A percentile compares a stretch with the other conserved stretches of the same genome.
phyloP scores from a whole-genome alignment of 2,797 vertebrate genomes.

The Sebastes iracundus region DNA sequence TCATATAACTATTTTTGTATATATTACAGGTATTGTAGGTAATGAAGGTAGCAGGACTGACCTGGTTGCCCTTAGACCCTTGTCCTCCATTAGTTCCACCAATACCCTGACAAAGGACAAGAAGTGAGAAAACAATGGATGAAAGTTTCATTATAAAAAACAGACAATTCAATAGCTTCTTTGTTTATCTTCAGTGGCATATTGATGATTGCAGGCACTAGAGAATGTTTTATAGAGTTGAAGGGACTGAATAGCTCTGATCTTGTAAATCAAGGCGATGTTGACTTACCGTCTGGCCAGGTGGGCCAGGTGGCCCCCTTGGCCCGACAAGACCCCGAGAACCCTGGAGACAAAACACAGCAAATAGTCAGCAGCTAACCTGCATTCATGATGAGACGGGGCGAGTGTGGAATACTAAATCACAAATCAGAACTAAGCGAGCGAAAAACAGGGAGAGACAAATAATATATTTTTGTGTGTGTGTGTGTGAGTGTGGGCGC shows the following conservation, averaged over 20 bases:
- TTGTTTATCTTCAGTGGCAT: slow-evolving; percentile 26
- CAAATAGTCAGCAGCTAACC: slow-evolving; percentile 55
- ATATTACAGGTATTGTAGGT: background rate
- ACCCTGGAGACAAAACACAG: slow-evolving; percentile 84
- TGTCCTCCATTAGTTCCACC: slow-evolving; percentile 86
- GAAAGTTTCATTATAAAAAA: background rate
- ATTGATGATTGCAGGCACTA: slow-evolving; percentile 18
- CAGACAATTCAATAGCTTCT: background rate
- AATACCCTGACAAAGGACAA: slow-evolving; percentile 80
- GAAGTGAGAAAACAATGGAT: slow-evolving; percentile 6
- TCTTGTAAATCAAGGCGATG: slow-evolving; percentile 44
- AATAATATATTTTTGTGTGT: slow-evolving; percentile 28
- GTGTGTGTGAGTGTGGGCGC: background rate
- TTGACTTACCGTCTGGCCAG: slow-evolving; percentile 86
- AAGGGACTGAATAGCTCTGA: slow-evolving; percentile 40
- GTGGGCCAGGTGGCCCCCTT: slow-evolving; percentile 85
- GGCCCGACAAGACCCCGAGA: slow-evolving; percentile 88
- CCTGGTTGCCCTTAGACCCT: slow-evolving; percentile 91
- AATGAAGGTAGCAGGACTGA: slow-evolving; percentile 61
- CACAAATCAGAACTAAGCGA: slow-evolving; percentile 49
- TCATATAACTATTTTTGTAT: background rate
- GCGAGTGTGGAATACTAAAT: slow-evolving; percentile 62
- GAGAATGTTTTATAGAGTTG: slow-evolving; percentile 29
- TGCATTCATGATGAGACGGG: slow-evolving; percentile 50
- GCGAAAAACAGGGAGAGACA: slow-evolving; percentile 10